phyloP scores from a whole-genome alignment of 2,113 vertebrate species.

The Ellobius talpinus region DNA sequence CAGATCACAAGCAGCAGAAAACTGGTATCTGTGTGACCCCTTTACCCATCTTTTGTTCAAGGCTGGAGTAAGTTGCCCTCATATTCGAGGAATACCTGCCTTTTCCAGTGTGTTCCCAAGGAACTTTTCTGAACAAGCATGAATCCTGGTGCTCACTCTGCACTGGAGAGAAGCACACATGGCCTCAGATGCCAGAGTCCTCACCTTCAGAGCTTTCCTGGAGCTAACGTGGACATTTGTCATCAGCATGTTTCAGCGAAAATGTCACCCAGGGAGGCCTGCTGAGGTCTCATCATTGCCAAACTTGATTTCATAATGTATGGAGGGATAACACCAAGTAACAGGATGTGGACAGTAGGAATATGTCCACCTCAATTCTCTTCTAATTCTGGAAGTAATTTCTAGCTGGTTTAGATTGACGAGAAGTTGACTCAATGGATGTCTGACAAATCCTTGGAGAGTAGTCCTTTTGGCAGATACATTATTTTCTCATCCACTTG shows the following conservation, averaged over 20 bases:
- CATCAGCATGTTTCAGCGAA: constrained; percentile 4
- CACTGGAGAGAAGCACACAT: constrained; percentile 54
- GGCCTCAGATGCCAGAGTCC: constrained; percentile 30
- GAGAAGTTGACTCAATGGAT: background rate
- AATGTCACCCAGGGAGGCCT: background rate
- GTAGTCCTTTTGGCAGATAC: background rate
- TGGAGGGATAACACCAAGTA: background rate
- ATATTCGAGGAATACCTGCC: background rate
- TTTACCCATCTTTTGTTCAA: background rate
- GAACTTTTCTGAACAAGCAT: constrained; percentile 65
- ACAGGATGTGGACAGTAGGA: background rate
- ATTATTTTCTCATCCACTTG: background rate
- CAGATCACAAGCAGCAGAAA: background rate
- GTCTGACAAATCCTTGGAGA: background rate
- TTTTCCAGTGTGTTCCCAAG: constrained; percentile 28
- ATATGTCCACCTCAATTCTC: constrained; percentile 36
- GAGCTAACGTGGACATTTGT: constrained; percentile 39
- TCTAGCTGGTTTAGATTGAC: constrained; percentile 24
- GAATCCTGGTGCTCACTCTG: background rate
- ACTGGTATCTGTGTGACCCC: background rate
- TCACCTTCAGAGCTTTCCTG: background rate
- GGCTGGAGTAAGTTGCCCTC: background rate
- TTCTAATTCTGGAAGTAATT: constrained; percentile 60
- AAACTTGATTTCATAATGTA: constrained; percentile 16
- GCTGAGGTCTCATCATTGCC: background rate